Evolutionary conservation across 2,888 invertebrate species (phyloP).

Genomic region (Koerneria pararmatus): DNA sequence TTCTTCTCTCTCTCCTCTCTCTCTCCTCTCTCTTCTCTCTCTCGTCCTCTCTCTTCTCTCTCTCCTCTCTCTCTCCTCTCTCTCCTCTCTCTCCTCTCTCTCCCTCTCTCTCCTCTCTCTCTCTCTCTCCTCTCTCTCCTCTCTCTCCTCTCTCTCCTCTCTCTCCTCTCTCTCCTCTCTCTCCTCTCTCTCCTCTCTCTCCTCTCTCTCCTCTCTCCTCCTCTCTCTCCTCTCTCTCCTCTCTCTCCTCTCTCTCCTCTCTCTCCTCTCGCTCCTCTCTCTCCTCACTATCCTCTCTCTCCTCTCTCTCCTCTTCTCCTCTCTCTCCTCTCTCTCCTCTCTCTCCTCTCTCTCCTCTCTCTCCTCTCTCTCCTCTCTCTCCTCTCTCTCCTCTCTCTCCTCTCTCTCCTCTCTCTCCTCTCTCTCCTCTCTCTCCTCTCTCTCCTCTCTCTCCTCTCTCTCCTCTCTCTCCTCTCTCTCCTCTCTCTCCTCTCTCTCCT

Average conservation of each 20-base stretch:
- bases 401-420: constrained; percentile 12
- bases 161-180: neutral
- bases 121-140: neutral
- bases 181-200: neutral
- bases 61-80: neutral
- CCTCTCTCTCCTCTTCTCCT: constrained; percentile 5
- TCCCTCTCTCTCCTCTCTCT: constrained; percentile 16
- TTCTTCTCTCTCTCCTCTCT: neutral
- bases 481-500: constrained; percentile 6
- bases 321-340: constrained; percentile 5
- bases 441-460: constrained; percentile 5
- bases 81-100: constrained; percentile 15
- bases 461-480: constrained; percentile 10
- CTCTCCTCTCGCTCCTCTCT: too few species aligned
- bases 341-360: constrained; percentile 3
- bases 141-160: neutral
- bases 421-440: constrained; percentile 4
- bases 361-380: constrained; percentile 5
- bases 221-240: neutral
- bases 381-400: constrained; percentile 11
- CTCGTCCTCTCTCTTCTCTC: neutral
- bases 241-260: neutral
- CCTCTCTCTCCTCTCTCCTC: constrained; percentile 2
- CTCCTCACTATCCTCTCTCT: too few species aligned
- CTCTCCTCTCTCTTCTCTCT: constrained; percentile 1